A percentile compares a stretch with the other conserved stretches of the same genome.
These are phyloP conservation scores for Rhea pennata DNA, from an alignment of 2,113 vertebrate genomes.

Conservation along the genomic window DNA sequence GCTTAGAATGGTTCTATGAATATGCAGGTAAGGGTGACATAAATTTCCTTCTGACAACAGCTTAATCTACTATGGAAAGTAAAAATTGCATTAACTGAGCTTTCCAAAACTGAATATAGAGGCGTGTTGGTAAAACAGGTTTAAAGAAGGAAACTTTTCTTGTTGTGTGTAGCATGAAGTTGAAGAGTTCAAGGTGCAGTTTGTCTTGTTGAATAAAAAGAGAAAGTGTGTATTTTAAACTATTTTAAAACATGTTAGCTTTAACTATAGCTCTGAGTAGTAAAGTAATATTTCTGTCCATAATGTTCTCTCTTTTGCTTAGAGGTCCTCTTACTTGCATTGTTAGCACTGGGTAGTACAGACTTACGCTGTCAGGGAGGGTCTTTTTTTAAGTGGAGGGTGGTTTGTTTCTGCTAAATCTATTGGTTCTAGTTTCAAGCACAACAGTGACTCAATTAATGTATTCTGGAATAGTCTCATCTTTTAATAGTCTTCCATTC, in stretches of 20 bases:
- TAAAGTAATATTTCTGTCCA: neutral
- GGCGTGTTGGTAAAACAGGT: neutral
- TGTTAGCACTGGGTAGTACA: neutral
- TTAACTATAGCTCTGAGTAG: too few species aligned
- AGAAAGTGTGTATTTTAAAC: neutral
- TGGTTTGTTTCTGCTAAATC: neutral
- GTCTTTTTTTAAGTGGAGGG: neutral
- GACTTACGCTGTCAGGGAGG: neutral
- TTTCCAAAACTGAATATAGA: neutral
- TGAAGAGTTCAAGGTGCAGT: slow-evolving; percentile 30
- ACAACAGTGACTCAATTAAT: neutral
- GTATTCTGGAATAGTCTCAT: neutral
- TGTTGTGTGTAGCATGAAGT: slow-evolving; percentile 30
- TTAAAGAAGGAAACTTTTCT: slow-evolving; percentile 15
- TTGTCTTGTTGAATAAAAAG: slow-evolving; percentile 40
- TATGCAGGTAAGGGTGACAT: slow-evolving; percentile 88
- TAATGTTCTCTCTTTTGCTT: neutral
- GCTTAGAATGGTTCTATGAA: slow-evolving; percentile 99
- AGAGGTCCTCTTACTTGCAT: neutral
- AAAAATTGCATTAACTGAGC: neutral
- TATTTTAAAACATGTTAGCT: neutral
- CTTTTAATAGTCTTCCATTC: neutral
- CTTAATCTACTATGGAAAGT: neutral
- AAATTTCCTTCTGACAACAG: neutral
- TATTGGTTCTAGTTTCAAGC: neutral